Conservation (phyloP, 2,113 vertebrate genomes). For the Stercorarius parasiticus region DNA sequence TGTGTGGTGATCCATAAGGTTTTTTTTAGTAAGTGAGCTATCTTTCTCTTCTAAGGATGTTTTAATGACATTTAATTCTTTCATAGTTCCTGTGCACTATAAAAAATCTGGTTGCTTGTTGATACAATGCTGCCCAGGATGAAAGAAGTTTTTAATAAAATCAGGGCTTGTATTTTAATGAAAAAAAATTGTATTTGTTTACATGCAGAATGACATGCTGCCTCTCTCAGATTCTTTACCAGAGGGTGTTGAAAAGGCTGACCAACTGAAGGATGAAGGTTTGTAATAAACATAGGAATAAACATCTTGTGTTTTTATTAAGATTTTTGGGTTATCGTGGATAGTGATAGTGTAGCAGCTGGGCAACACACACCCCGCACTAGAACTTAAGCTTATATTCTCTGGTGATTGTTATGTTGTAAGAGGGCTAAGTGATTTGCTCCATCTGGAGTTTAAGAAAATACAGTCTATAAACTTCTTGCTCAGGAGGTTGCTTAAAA, state of each 20-base stretch:
- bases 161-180: background rate
- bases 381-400: background rate
- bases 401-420: background rate
- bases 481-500: background rate
- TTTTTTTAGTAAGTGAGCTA: background rate
- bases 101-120: background rate
- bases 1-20: background rate
- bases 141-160: background rate
- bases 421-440: background rate
- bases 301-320: background rate
- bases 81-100: background rate
- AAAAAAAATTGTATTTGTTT: background rate
- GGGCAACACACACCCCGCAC: background rate
- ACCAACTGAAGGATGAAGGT: conserved; percentile 98
- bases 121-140: background rate
- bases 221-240: conserved; percentile 81
- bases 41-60: background rate
- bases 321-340: background rate
- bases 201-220: conserved; percentile 83
- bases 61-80: background rate
- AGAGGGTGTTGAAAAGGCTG: conserved; percentile 87
- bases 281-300: conserved; percentile 17
- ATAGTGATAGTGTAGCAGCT: background rate
- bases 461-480: background rate
- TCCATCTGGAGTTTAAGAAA: background rate